A percentile compares a stretch with the other conserved stretches of the same genome.
phyloP scores from a whole-genome alignment of 2,113 vertebrate species.

The Ophthalmolycus amberensis region DNA sequence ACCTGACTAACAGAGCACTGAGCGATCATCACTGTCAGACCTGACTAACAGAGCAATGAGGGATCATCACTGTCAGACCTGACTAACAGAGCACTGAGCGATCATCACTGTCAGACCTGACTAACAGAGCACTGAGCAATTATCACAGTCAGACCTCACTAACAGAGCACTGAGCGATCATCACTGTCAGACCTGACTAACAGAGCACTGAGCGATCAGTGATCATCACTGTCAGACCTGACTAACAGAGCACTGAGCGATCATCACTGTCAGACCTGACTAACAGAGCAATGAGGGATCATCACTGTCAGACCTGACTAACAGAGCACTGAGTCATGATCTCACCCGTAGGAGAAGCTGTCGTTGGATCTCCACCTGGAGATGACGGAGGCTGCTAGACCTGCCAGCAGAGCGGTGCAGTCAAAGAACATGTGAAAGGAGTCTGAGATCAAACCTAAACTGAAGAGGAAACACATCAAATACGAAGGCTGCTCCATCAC shows the following conservation, averaged over 20 bases:
- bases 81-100: too few species aligned
- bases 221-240: too few species aligned
- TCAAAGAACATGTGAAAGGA: slow-evolving; percentile 99
- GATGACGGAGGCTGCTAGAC: slow-evolving; percentile 97
- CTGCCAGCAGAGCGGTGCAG: slow-evolving; percentile 96
- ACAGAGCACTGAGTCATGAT: neutral
- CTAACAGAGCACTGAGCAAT: neutral
- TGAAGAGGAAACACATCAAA: slow-evolving; percentile 61
- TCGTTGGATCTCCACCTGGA: slow-evolving; percentile 98
- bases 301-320: too few species aligned
- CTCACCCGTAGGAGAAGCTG: slow-evolving; percentile 98
- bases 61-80: too few species aligned
- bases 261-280: too few species aligned
- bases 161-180: too few species aligned
- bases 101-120: neutral
- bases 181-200: too few species aligned
- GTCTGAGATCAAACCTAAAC: slow-evolving; percentile 98
- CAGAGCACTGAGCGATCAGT: too few species aligned
- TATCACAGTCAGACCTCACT: too few species aligned
- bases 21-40: neutral
- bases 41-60: neutral
- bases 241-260: neutral
- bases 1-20: neutral
- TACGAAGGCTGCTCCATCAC: too few species aligned
- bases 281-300: too few species aligned